These are phyloP conservation scores for Amiota minor DNA, from an alignment of 2,888 invertebrate species.

Conservation along the genomic window DNA sequence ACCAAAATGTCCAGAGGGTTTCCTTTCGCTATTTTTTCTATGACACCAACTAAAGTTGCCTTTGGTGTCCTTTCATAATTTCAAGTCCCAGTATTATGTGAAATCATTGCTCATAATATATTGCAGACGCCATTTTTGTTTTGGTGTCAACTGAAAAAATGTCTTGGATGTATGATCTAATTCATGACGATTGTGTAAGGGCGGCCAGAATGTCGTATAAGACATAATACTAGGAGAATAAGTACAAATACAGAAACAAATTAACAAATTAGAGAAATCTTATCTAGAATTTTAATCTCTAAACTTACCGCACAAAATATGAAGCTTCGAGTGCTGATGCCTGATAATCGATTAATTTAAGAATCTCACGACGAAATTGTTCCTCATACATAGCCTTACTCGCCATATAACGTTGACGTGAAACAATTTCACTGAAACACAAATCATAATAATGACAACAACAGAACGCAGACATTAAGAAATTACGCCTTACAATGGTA, in stretches of 20 bases:
- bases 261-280: background rate
- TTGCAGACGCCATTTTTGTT: constrained; percentile 46
- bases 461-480: background rate
- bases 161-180: constrained; percentile 41
- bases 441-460: background rate
- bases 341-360: constrained; percentile 45
- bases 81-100: too few species aligned
- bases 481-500: constrained; percentile 46
- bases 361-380: constrained; percentile 53
- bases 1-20: too few species aligned
- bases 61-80: too few species aligned
- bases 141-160: constrained; percentile 47
- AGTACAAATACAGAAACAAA: too few species aligned
- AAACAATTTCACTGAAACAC: constrained; percentile 37
- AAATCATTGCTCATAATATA: constrained; percentile 44
- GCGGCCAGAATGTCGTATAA: constrained; percentile 60
- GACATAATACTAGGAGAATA: constrained; percentile 47
- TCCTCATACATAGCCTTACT: constrained; percentile 43
- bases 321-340: constrained; percentile 51
- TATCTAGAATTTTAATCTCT: background rate
- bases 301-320: constrained; percentile 51
- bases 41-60: too few species aligned
- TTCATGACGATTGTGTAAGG: constrained; percentile 54
- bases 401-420: constrained; percentile 43
- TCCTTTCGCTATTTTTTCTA: too few species aligned